phyloP scores from a whole-genome alignment of 1,140 invertebrate genomes.

The Mizuhopecten yessoensis region DNA sequence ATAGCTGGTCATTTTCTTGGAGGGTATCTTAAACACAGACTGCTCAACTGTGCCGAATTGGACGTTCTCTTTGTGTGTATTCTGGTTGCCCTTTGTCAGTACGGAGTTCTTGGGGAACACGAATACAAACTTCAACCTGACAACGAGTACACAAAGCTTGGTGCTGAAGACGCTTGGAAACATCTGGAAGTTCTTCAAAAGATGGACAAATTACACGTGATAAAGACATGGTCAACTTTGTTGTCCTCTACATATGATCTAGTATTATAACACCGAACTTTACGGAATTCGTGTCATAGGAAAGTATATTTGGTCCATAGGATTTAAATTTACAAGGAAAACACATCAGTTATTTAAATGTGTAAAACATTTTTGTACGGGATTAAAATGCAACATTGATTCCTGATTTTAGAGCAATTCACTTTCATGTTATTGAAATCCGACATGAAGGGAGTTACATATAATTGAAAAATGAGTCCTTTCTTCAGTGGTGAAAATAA shows the following conservation, averaged over 20 bases:
- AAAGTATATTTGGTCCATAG: no score
- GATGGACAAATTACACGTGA: background rate
- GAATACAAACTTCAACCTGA: background rate
- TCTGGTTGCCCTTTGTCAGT: background rate
- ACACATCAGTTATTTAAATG: no score
- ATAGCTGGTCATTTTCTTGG: background rate
- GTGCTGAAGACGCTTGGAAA: conserved; percentile 9
- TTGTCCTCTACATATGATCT: background rate
- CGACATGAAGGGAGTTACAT: no score
- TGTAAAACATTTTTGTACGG: no score
- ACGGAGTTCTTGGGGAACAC: background rate
- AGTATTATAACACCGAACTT: background rate
- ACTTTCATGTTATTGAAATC: no score
- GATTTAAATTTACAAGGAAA: no score
- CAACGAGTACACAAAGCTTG: background rate
- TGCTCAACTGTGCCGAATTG: background rate
- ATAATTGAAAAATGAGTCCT: no score
- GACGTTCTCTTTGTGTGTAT: conserved; percentile 1
- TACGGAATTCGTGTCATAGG: no score
- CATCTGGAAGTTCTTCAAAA: background rate
- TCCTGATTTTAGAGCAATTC: no score
- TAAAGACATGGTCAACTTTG: background rate
- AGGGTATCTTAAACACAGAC: background rate
- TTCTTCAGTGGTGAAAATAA: no score
- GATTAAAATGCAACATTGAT: no score